Percentiles rank a stretch among this genome's conserved stretches.
phyloP scores from a whole-genome alignment of 1,140 invertebrate species.

The Zaprionus inermis region DNA sequence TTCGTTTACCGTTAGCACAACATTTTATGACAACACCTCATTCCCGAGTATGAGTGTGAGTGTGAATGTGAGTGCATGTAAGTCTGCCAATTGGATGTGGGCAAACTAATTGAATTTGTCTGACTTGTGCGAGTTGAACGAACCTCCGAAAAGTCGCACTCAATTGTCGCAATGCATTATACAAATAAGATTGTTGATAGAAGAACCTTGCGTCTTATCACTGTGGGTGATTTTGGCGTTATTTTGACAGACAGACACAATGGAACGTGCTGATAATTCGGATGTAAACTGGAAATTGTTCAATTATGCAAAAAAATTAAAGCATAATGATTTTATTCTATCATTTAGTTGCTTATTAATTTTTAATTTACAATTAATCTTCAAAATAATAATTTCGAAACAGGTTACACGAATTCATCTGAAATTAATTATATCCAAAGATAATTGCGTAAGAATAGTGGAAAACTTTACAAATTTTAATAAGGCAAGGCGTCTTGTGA shows the following conservation, averaged over 20 bases:
- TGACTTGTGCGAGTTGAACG: conserved; percentile 58
- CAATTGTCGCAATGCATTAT: conserved; percentile 49
- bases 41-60: not conserved
- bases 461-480: too few relatives aligned
- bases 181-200: conserved; percentile 20
- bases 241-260: not conserved
- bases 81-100: conserved; percentile 32
- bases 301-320: not conserved
- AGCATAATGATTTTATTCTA: not conserved
- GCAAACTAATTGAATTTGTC: conserved; percentile 62
- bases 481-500: too few relatives aligned
- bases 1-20: conserved; percentile 57
- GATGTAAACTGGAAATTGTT: not conserved
- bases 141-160: conserved; percentile 62
- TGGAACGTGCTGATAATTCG: not conserved
- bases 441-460: too few relatives aligned
- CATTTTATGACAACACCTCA: conserved; percentile 42
- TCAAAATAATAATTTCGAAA: too few relatives aligned
- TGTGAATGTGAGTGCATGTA: not conserved
- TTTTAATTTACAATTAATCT: too few relatives aligned
- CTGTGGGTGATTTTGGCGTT: not conserved
- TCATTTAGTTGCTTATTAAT: not conserved
- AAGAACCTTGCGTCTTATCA: conserved; percentile 32
- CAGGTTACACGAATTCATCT: too few relatives aligned
- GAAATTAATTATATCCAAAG: too few relatives aligned